A percentile compares a stretch with the other conserved stretches of the same genome.
These are phyloP conservation scores for Lordiphosa stackelbergi DNA, from an alignment of 1,140 invertebrate species.

Conservation along the genomic window DNA sequence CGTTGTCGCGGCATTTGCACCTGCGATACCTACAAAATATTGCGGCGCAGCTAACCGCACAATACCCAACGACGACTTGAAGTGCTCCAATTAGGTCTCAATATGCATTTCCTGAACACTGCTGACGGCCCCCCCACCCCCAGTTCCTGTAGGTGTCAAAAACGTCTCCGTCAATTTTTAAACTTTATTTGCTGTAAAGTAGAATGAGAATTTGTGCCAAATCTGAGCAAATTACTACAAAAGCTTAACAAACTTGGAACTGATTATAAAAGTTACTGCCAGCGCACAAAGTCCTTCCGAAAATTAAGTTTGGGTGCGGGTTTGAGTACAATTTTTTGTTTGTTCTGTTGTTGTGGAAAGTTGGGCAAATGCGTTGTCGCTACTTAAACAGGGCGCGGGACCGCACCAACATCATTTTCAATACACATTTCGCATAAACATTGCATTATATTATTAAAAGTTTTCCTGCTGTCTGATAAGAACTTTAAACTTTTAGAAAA, in stretches of 20 bases:
- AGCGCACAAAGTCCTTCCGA: constrained; percentile 16
- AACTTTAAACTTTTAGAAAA: constrained; percentile 28
- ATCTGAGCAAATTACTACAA: constrained; percentile 71
- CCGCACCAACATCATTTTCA: constrained; percentile 26
- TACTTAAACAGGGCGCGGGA: constrained; percentile 20
- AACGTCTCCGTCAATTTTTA: neutral
- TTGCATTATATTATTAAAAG: constrained; percentile 59
- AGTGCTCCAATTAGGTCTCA: constrained; percentile 10
- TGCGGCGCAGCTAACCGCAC: constrained; percentile 27
- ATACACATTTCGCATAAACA: constrained; percentile 33
- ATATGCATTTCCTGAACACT: constrained; percentile 6
- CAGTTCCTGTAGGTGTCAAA: neutral
- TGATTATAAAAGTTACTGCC: constrained; percentile 67
- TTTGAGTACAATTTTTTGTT: constrained; percentile 7
- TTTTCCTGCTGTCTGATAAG: constrained; percentile 34
- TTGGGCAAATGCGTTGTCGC: constrained; percentile 40
- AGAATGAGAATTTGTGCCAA: constrained; percentile 57
- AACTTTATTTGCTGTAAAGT: constrained; percentile 27
- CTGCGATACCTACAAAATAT: constrained; percentile 49
- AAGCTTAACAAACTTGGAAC: constrained; percentile 68
- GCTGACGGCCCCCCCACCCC: neutral
- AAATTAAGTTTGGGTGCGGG: constrained; percentile 33
- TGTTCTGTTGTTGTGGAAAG: constrained; percentile 42
- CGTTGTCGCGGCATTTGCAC: constrained; percentile 50
- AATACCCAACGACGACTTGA: constrained; percentile 1